Evolutionary conservation across 2,113 vertebrate species (phyloP), one percentile per base, ranked within the genome.

Genomic region (Trinectes maculatus): DNA sequence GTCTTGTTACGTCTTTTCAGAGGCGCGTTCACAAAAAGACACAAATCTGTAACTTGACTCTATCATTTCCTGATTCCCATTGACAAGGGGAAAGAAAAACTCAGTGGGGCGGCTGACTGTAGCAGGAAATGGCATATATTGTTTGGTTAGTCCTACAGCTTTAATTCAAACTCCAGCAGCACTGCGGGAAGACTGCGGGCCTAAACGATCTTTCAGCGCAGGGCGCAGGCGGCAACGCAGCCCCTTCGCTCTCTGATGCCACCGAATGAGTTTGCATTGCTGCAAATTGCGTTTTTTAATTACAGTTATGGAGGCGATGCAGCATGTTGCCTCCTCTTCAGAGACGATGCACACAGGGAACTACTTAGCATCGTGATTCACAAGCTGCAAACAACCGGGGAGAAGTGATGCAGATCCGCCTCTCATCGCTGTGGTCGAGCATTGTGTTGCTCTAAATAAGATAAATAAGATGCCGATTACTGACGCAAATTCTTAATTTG

Each of bases 231-330:
- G 5, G 63, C 67, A 42, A 57, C 48, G n/a, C 72, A n/a, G 43
- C 47, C 51, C 19, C 62, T 72, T 72, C 52, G 28, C 71, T 66
- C 71, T 66, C 19, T 9, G 64, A 73, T 25, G 65, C 71, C n/a
- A 33, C 79, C 54, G 71, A 72, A 70, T 82, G 59, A 11, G 60
- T 81, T 72, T 85, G 71, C 62, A 77, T 76, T 58, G 74, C 66
- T 71, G 80, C 70, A 81, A 90, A 85, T 87, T 75, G 78, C 62
- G 85, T 85, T 80, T 31, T 88, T 88, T 75, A 89, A 88, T 89
- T 85, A 85, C 80, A 29, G 84, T 58, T 75, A 48, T n/a, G 44
- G 73, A 78, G 67, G 74, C 69, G 68, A 63, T 49, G 61, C 55
- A 62, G 60, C 71, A 39, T 10, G 49, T 51, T 37, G 72, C 72